A percentile compares a stretch with the other conserved stretches of the same genome.
These are phyloP conservation scores for Vombatus ursinus DNA, from an alignment of 2,113 vertebrate genomes.

Conservation along the genomic window DNA sequence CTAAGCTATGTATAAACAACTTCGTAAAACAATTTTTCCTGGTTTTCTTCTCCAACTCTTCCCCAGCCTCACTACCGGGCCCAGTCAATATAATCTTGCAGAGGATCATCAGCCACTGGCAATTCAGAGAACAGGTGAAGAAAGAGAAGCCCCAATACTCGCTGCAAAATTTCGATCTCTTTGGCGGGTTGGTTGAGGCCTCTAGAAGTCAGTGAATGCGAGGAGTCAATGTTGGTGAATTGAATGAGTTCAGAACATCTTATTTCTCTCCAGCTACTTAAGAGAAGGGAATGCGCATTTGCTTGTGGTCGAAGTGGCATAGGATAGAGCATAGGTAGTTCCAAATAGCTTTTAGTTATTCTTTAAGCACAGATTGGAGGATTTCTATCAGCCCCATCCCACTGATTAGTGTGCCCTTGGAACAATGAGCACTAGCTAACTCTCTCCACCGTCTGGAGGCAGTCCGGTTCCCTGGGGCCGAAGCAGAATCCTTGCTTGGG, in stretches of 20 bases:
- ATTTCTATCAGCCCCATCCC: background rate
- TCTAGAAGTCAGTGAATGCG: background rate
- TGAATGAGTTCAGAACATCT: background rate
- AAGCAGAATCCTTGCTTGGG: background rate
- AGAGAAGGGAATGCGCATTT: background rate
- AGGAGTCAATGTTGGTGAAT: background rate
- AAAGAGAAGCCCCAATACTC: background rate
- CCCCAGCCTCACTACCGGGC: background rate
- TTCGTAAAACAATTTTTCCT: constrained; percentile 17
- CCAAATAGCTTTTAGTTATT: background rate
- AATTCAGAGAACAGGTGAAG: background rate
- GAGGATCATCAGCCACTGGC: background rate
- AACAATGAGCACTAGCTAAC: background rate
- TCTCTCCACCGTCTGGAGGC: background rate
- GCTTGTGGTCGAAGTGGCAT: background rate
- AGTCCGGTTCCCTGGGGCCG: background rate
- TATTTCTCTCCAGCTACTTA: background rate
- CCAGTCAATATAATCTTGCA: background rate
- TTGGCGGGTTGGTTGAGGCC: background rate
- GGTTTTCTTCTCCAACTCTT: background rate
- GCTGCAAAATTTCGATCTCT: background rate
- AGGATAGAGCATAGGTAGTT: background rate
- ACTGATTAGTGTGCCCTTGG: background rate
- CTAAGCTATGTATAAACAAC: constrained; percentile 46
- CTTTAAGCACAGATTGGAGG: background rate